Conservation (phyloP, 2,113 vertebrate species). For the Glareola pratincola region DNA sequence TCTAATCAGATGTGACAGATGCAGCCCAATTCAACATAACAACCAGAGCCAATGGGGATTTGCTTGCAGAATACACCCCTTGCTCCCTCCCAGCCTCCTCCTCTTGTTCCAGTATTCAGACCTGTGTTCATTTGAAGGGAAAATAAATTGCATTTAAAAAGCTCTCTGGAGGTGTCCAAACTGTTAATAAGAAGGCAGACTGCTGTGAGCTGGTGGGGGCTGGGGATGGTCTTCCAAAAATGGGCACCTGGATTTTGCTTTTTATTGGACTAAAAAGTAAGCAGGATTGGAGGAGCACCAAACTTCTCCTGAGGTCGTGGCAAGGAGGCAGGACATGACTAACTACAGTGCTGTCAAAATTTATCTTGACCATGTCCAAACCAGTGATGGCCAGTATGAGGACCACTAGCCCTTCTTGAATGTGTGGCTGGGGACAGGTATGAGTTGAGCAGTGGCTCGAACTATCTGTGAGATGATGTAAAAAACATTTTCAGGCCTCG, state of each 20-base stretch:
- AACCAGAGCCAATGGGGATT: not conserved
- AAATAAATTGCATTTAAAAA: not conserved
- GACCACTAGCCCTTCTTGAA: too few species aligned
- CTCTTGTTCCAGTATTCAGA: not conserved
- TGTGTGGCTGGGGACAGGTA: not conserved
- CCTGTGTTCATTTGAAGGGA: not conserved
- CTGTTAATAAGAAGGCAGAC: not conserved
- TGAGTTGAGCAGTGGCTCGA: not conserved
- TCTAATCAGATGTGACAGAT: conserved; percentile 62
- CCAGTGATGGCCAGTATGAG: not conserved
- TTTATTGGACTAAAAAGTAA: not conserved
- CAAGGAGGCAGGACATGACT: not conserved
- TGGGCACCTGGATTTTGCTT: not conserved
- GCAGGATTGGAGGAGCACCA: fast-evolving
- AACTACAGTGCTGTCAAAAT: not conserved
- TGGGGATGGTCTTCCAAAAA: not conserved
- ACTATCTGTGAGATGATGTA: not conserved
- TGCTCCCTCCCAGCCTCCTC: not conserved
- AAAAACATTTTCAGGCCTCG: not conserved
- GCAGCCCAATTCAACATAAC: not conserved
- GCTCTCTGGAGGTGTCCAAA: not conserved
- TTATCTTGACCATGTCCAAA: not conserved
- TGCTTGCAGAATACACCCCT: not conserved
- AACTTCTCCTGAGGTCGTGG: not conserved
- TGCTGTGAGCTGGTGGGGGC: not conserved